phyloP scores from a whole-genome alignment of 1,140 invertebrate genomes.

The Bombus vancouverensis region DNA sequence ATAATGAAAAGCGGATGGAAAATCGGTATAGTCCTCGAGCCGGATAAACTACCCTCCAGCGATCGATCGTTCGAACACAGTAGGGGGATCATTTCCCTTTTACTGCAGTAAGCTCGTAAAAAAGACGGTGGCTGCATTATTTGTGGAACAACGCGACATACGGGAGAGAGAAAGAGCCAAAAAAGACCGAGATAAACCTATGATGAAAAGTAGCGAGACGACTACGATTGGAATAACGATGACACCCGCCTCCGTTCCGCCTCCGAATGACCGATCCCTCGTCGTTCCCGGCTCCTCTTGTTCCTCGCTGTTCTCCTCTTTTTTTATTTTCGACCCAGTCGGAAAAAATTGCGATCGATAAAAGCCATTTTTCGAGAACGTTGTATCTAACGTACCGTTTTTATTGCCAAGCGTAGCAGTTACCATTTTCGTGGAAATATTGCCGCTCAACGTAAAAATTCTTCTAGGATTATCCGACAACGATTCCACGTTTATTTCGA shows the following conservation, averaged over 20 bases:
- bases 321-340: neutral
- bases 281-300: no score
- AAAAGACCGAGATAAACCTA: constrained; percentile 16
- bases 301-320: neutral
- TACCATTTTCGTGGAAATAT: neutral
- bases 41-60: neutral
- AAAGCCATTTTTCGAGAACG: neutral
- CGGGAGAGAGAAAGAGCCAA: no score
- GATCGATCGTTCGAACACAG: neutral
- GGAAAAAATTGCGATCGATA: neutral
- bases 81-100: neutral
- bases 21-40: neutral
- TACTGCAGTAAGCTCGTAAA: neutral
- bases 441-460: no score
- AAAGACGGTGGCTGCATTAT: neutral
- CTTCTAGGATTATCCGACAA: no score
- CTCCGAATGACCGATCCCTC: neutral
- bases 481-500: no score
- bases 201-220: neutral
- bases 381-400: neutral
- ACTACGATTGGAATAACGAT: constrained; percentile 7
- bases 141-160: neutral
- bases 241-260: neutral
- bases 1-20: no score
- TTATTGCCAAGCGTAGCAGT: neutral